A percentile compares a stretch with the other conserved stretches of the same genome.
Conservation (phyloP, 2,888 invertebrate species). For the Temnothorax rugatulus region DNA sequence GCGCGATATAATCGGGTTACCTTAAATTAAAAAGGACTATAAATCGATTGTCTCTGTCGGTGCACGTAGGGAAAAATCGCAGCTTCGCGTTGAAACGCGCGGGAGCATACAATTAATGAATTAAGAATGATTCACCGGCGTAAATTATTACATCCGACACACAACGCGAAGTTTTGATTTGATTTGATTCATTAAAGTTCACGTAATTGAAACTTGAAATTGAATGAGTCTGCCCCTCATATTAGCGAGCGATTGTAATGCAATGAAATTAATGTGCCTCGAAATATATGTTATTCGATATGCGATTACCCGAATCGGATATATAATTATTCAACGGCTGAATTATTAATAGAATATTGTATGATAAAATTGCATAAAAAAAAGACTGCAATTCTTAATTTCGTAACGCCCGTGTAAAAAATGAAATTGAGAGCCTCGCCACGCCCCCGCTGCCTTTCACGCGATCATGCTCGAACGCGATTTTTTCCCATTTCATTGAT, state of each 20-base stretch:
- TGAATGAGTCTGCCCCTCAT: slow-evolving; percentile 25
- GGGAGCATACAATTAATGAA: background rate
- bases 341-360: slow-evolving; percentile 42
- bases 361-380: slow-evolving; percentile 1
- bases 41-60: background rate
- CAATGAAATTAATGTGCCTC: slow-evolving; percentile 51
- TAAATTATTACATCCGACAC: slow-evolving; percentile 17
- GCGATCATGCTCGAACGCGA: background rate
- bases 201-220: slow-evolving; percentile 53
- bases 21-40: background rate
- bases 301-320: slow-evolving; percentile 50
- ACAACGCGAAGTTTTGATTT: slow-evolving; percentile 37
- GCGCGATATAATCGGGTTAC: background rate
- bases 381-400: background rate
- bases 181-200: slow-evolving; percentile 47
- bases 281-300: slow-evolving; percentile 54
- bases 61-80: background rate
- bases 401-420: background rate
- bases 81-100: background rate
- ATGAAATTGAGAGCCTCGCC: background rate
- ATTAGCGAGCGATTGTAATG: slow-evolving; percentile 47
- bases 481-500: slow-evolving; percentile 24
- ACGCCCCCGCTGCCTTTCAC: background rate
- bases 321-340: slow-evolving; percentile 37
- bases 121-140: slow-evolving; percentile 20